phyloP scores from a whole-genome alignment of 2,888 invertebrate genomes.

The Schizotus pectinicornis region DNA sequence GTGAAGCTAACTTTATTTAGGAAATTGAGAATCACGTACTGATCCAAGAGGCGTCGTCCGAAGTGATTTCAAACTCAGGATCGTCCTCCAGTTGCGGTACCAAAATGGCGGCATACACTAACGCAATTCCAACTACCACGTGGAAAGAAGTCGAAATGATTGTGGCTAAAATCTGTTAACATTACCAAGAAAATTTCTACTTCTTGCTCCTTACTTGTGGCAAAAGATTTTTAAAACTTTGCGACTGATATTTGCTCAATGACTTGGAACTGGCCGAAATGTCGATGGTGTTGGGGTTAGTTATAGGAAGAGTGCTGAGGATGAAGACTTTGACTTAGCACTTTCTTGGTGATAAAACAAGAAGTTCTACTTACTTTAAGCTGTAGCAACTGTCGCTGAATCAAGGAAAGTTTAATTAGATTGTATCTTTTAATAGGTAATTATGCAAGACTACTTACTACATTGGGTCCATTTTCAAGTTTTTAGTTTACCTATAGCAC shows the following conservation, averaged over 20 bases:
- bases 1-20: background rate
- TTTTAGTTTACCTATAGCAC: too few relatives aligned
- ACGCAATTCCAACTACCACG: constrained; percentile 64
- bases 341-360: background rate
- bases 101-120: constrained; percentile 65
- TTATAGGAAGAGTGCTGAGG: constrained; percentile 39
- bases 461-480: too few relatives aligned
- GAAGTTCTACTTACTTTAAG: constrained; percentile 42
- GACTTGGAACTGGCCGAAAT: constrained; percentile 56
- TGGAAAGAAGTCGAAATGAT: constrained; percentile 64
- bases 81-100: constrained; percentile 60
- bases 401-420: too few relatives aligned
- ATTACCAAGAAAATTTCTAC: background rate
- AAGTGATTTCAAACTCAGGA: constrained; percentile 47
- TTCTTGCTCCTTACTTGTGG: constrained; percentile 55
- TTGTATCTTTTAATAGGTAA: too few relatives aligned
- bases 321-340: background rate
- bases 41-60: constrained; percentile 61
- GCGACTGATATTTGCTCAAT: constrained; percentile 54
- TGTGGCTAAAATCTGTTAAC: constrained; percentile 60
- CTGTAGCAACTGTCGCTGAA: constrained; percentile 39
- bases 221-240: constrained; percentile 52
- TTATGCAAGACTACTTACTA: too few relatives aligned
- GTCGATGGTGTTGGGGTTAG: constrained; percentile 53
- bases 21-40: constrained; percentile 50